These are phyloP conservation scores for Protobothrops flavoviridis DNA, from an alignment of 2,113 vertebrate genomes.

Conservation along the genomic window DNA sequence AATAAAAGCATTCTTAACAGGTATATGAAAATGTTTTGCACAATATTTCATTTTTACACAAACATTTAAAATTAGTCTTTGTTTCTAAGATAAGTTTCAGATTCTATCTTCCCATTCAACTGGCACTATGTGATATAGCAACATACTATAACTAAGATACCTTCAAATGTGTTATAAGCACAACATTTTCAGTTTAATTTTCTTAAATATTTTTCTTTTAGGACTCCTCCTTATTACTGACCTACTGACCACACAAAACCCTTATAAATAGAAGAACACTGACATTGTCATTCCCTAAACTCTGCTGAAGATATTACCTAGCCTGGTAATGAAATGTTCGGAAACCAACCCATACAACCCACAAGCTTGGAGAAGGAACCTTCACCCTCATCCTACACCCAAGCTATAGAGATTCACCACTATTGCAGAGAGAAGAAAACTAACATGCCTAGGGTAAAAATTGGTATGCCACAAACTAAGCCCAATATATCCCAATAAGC, in stretches of 20 bases:
- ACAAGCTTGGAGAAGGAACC: no score
- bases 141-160: neutral
- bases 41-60: neutral
- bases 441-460: neutral
- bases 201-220: neutral
- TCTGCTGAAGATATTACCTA: no score
- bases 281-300: no score
- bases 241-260: no score
- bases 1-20: neutral
- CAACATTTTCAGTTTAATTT: neutral
- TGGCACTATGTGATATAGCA: neutral
- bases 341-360: no score
- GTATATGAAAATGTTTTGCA: neutral
- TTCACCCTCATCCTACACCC: no score
- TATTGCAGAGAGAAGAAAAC: neutral
- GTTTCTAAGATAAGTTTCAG: neutral
- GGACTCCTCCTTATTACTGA: neutral
- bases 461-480: neutral
- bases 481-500: neutral
- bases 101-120: neutral
- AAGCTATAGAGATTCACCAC: no score
- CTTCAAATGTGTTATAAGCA: neutral
- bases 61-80: neutral
- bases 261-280: no score
- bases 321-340: no score